A percentile compares a stretch with the other conserved stretches of the same genome.
phyloP scores from a whole-genome alignment of 2,797 vertebrate species.

The Gadopsis marmoratus region DNA sequence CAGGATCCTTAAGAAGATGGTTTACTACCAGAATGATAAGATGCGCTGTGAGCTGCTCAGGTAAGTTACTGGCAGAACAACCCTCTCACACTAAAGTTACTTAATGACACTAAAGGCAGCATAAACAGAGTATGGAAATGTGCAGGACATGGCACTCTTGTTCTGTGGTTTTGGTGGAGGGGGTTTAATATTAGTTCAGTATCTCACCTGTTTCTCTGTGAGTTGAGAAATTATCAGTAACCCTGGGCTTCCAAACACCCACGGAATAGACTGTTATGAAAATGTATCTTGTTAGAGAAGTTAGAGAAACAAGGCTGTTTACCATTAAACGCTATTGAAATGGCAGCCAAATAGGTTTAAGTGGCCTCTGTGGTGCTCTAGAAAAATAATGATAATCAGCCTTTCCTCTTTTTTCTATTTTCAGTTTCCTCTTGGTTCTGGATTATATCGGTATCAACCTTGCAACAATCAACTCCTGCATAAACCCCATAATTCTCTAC shows the following conservation, averaged over 20 bases:
- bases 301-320: neutral
- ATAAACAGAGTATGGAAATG: neutral
- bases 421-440: constrained; percentile 93
- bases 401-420: constrained; percentile 39
- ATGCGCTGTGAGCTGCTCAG: constrained; percentile 91
- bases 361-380: neutral
- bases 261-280: neutral
- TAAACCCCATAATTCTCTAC: constrained; percentile 98
- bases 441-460: constrained; percentile 94
- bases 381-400: constrained; percentile 1
- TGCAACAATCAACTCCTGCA: constrained; percentile 97
- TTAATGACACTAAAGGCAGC: neutral
- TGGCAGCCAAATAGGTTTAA: neutral
- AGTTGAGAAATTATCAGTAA: neutral
- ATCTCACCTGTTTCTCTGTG: neutral
- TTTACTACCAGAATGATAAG: constrained; percentile 83
- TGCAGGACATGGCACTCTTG: neutral
- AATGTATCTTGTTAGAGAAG: neutral
- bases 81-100: neutral
- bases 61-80: constrained; percentile 70
- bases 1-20: constrained; percentile 91
- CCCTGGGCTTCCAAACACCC: neutral
- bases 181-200: neutral
- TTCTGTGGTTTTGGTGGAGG: neutral
- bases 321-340: neutral